These are phyloP conservation scores for Orius laevigatus DNA, from an alignment of 1,140 invertebrate species.

Conservation along the genomic window DNA sequence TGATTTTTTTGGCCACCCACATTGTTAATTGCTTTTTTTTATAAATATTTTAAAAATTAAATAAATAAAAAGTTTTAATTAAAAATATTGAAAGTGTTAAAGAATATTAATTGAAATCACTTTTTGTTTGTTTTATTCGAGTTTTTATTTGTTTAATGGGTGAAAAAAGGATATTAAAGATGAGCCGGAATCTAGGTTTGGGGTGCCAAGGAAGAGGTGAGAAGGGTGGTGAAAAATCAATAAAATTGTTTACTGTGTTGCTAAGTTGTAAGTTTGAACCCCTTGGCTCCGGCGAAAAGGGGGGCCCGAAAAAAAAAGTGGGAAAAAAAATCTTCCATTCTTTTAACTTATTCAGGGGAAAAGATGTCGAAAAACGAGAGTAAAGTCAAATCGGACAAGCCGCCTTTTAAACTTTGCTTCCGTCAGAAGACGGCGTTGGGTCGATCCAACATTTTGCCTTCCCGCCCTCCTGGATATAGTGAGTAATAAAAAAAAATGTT, in stretches of 20 bases:
- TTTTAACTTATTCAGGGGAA: conserved; percentile 7
- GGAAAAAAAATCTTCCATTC: not conserved
- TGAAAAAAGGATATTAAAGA: not conserved
- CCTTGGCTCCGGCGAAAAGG: too few species aligned
- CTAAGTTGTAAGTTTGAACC: conserved; percentile 3
- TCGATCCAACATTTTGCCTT: conserved; percentile 16
- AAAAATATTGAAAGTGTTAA: too few species aligned
- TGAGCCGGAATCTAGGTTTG: conserved; percentile 1
- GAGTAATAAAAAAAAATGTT: not conserved
- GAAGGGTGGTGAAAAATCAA: not conserved
- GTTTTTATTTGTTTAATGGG: not conserved
- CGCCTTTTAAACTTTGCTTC: conserved; percentile 19
- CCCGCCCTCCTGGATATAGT: conserved; percentile 17
- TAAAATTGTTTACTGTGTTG: conserved; percentile 11
- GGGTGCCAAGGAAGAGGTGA: not conserved
- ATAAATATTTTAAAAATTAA: too few species aligned
- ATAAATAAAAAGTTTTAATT: too few species aligned
- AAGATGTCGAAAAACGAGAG: conserved; percentile 5
- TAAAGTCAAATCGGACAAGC: conserved; percentile 3
- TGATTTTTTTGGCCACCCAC: too few species aligned
- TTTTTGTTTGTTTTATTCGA: too few species aligned
- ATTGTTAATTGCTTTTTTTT: too few species aligned
- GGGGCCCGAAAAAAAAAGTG: not conserved
- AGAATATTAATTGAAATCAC: too few species aligned
- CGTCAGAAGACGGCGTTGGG: conserved; percentile 14